Base-by-base conservation (phyloP, 2,888 invertebrate genomes). In the Archips crataeganus region DNA sequence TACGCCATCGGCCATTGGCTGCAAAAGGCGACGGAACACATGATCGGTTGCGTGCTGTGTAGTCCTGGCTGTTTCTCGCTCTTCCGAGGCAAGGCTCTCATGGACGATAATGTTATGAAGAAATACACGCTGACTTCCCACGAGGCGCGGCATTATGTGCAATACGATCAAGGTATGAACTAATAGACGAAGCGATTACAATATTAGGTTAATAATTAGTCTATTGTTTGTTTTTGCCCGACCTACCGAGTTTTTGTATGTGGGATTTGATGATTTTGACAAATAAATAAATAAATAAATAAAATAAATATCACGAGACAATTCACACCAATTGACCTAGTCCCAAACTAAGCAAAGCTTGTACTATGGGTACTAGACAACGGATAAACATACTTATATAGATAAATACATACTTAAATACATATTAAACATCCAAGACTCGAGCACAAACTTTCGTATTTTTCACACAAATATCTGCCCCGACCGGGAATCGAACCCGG, bases 1-100 rank as follows among this genome's bases (percentile, higher is more conserved):
- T 98, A 98, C 85, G 98, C 98, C 0, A 97, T 98, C 77, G 98
- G 98, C 4, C 98, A 98, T 94, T 98, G 98, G 98, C 95, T 98
- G 80, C 98, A 98, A 89, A 98, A 98, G 89, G 97, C 98, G 9
- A 98, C 98, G 0, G 98, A 98, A 86, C 98, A 98, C 88, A 96
- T 98, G 84, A 97, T 98, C 79, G 98, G 98, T 11, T 98, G 98
- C 87, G 98, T 98, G 2, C 96, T 98, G 32, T 98, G 98, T 87
- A 97, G 98, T 86, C 98, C 98, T 6, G 98, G 98, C 3, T 98
- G 98, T 89, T 99, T 98, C 91, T 98, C 98, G 0, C 94, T 99
- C 49, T 99, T 98, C 88, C 95, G 98, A 77, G 98, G 97, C 5
- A 97, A 97, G 78, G 98, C 98, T 3, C 94, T 98, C 36, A 98